These are phyloP conservation scores for Monopis laevigella DNA, from an alignment of 2,888 invertebrate species.

Conservation along the genomic window DNA sequence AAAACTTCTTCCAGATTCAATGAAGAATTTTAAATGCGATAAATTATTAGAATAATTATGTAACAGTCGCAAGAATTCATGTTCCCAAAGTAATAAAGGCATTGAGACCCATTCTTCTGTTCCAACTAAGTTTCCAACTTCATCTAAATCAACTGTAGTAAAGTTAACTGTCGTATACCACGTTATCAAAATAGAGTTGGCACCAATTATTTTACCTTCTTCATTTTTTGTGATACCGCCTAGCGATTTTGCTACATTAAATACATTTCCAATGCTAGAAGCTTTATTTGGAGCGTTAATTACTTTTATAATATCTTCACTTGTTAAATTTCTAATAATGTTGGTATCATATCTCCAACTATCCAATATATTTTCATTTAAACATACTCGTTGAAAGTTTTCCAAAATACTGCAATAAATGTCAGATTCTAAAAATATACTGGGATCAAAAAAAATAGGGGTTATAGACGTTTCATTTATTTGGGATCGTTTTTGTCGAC, in stretches of 20 bases:
- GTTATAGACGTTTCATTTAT: constrained; percentile 28
- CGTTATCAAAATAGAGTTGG: constrained; percentile 68
- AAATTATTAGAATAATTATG: constrained; percentile 32
- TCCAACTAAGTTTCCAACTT: constrained; percentile 75
- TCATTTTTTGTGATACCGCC: constrained; percentile 69
- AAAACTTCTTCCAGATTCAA: constrained; percentile 74
- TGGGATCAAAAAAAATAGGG: constrained; percentile 56
- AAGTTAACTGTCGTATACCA: constrained; percentile 76
- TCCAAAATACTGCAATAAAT: constrained; percentile 73
- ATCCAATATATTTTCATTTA: constrained; percentile 73
- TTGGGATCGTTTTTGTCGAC: constrained; percentile 25
- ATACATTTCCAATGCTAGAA: constrained; percentile 71
- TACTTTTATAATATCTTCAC: constrained; percentile 68
- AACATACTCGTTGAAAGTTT: constrained; percentile 69
- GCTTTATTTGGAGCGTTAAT: constrained; percentile 70
- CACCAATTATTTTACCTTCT: constrained; percentile 69
- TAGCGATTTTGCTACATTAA: constrained; percentile 70
- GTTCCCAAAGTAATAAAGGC: constrained; percentile 70
- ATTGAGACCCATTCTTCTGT: constrained; percentile 79
- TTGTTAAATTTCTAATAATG: constrained; percentile 60
- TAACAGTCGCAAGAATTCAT: constrained; percentile 59
- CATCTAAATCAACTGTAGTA: constrained; percentile 70
- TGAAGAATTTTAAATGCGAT: constrained; percentile 55
- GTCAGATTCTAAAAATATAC: constrained; percentile 61
- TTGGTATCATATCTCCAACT: constrained; percentile 72